Evolutionary conservation across 2,797 vertebrate genomes (phyloP), one percentile per base, ranked within the genome.

Genomic region (Taenioides sp.): DNA sequence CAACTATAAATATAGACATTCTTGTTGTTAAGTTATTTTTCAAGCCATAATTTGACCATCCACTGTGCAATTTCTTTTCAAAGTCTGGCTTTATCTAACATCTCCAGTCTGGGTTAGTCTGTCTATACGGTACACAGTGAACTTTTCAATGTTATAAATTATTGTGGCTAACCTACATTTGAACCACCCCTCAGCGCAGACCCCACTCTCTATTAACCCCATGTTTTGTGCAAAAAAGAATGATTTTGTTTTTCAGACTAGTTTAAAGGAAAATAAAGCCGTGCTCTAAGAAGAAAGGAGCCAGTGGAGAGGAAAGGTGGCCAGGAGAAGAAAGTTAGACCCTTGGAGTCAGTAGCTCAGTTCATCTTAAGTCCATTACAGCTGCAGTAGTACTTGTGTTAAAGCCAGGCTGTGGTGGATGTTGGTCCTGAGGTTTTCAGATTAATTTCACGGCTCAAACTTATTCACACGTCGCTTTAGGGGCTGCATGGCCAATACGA

Each of bases 341-440:
- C 71, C 79, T 72, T 64, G 76, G 65, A 70, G 65, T 80, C 81
- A 84, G 80, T 73, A 84, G 69, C 75, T 80, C 84, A 84, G 82
- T 86, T 88, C 73, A 90, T 86, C 80, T 82, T 69, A 78, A 86
- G 80, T 87, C 86, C 84, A 88, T 89, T 88, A 83, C 72, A 81
- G 76, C 82, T 73, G 57, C 70, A 78, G 79, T 71, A 79, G 76
- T 80, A 80, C 69, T 76, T 84, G 72, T 84, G 82, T 87, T 86
- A 73, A 84, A 81, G 72, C 82, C 89, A 80, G 50, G 3, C 74
- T 71, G 54, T 75, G 37, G 78, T 82, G 25, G 73, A 85, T 81
- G 79, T 70, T 55, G 76, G 79, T 84, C 27, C 58, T 73, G 57
- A 67, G 69, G 66, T 83, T 86, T 82, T 82, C 67, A 75, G 84